Evolutionary conservation across 2,113 vertebrate species (phyloP), one percentile per base, ranked within the genome.

Genomic region (Delphinapterus leucas): DNA sequence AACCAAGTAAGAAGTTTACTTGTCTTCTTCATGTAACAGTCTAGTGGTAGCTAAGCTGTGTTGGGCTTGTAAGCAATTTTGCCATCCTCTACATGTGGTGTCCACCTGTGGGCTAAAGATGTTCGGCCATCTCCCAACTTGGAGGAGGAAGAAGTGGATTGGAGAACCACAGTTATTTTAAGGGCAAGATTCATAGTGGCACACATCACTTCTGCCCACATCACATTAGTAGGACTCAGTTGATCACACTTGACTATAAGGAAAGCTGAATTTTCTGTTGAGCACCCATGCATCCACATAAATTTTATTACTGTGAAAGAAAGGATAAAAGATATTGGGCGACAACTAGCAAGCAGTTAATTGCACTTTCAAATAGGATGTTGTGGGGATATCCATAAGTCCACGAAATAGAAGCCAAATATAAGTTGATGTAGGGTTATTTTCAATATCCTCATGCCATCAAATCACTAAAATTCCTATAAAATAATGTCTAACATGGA

Each of bases 391-490:
- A 33, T 49, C 11, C 20, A 5, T 74, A 61, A 65, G 5, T 28
- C n/a, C 67, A 81, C 7, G 31, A 97, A 96, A 81, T 85, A 63
- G 20, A 91, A 71, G 5, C 7, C 55, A 68, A 90, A 31, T 96
- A 25, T 12, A 87, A 65, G 63, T 41, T 25, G 17, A 26, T 87
- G 20, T 12, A 65, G 7, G 15, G 10, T 89, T 81, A 81, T 53
- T 95, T 90, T 88, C 38, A 94, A 90, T 92, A 77, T 4, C 23
- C 13, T 60, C 33, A 82, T 87, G 53, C 12, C 94, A 94, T 23
- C 7, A 90, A 96, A 97, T 14, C 9, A 8, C 88, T 90, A 88
- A 95, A 90, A 96, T 95, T 96, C 6, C 0, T 95, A 31, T 79
- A 70, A 49, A 55, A 97, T 92, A 53, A 41, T 41, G 84, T 89